These are phyloP conservation scores for Cheilosia soror DNA, from an alignment of 2,888 invertebrate genomes.

Conservation along the genomic window DNA sequence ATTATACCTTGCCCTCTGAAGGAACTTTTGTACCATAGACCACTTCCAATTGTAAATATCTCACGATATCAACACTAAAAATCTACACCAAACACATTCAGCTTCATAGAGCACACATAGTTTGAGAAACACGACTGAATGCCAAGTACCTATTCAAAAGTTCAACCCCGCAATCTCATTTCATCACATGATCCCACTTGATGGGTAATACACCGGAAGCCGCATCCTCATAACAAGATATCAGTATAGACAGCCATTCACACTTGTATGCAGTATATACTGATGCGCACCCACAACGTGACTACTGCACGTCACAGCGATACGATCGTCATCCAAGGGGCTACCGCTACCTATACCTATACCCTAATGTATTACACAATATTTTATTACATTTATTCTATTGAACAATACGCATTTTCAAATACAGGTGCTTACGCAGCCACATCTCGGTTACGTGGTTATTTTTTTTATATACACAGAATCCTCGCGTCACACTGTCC, in stretches of 20 bases:
- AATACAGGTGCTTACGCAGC: constrained; percentile 31
- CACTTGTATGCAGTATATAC: not conserved
- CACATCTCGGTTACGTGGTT: constrained; percentile 12
- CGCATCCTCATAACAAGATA: not conserved
- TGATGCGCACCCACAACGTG: not conserved
- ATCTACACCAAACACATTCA: too few species aligned
- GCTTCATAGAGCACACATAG: too few species aligned
- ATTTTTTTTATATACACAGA: not conserved
- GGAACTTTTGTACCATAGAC: too few species aligned
- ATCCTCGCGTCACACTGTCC: not conserved
- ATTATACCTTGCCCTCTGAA: too few species aligned
- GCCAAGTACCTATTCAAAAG: not conserved
- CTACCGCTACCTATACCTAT: not conserved
- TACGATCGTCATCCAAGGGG: not conserved
- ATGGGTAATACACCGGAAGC: constrained; percentile 21
- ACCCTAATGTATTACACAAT: constrained; percentile 8
- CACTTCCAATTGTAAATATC: too few species aligned
- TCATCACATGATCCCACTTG: not conserved
- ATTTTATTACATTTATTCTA: constrained; percentile 1
- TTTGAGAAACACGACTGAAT: too few species aligned
- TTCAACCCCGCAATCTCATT: not conserved
- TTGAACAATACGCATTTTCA: constrained; percentile 31
- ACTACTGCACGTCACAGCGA: not conserved
- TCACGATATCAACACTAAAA: too few species aligned
- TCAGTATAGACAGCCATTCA: not conserved